Percentiles rank a stretch among this genome's conserved stretches.
Conservation (phyloP, 2,113 vertebrate species). For the Promerops cafer region DNA sequence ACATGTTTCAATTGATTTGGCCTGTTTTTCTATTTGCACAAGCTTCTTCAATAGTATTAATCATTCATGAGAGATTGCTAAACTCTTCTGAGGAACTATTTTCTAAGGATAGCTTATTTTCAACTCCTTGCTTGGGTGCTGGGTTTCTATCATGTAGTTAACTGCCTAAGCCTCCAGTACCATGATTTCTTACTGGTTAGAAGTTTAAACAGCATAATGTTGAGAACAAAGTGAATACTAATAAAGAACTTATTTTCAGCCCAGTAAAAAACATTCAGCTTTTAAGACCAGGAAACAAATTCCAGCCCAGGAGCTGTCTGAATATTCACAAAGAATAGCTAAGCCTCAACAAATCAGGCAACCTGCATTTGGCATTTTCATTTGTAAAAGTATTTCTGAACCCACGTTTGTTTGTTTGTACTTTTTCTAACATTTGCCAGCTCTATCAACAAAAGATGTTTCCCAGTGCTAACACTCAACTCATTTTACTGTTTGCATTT, state of each 20-base stretch:
- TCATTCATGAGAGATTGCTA: neutral
- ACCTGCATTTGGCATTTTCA: neutral
- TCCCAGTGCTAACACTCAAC: neutral
- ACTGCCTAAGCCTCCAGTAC: neutral
- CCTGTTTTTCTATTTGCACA: neutral
- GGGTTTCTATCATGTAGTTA: neutral
- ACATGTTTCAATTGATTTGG: neutral
- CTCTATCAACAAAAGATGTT: constrained; percentile 46
- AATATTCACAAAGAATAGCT: neutral
- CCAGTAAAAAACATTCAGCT: neutral
- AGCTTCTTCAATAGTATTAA: neutral
- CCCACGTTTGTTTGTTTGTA: constrained; percentile 20
- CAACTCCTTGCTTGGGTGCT: neutral
- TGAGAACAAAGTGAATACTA: neutral
- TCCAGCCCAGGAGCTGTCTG: neutral
- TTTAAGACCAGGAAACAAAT: neutral
- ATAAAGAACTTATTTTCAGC: neutral
- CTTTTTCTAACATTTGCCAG: constrained; percentile 26
- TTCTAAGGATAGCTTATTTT: neutral
- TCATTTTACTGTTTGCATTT: constrained; percentile 12
- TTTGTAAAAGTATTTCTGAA: constrained; percentile 12
- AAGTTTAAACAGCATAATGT: neutral
- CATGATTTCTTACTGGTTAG: neutral
- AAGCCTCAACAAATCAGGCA: neutral
- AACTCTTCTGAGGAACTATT: neutral